Conservation (phyloP, 2,888 invertebrate species). For the Volucella inanis region DNA sequence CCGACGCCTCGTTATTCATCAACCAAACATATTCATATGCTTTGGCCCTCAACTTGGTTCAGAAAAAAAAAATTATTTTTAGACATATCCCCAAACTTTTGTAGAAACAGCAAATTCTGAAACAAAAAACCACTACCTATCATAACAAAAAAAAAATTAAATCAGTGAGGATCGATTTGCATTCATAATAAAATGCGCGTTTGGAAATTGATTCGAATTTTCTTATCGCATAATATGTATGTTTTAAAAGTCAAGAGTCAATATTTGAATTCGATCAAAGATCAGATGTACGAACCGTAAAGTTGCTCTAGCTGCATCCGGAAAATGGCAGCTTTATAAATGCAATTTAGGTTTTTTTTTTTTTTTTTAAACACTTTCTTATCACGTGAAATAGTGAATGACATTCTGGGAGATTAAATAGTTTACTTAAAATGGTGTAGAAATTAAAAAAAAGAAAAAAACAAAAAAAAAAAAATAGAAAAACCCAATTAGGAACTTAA, state of each 20-base stretch:
- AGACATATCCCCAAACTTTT: background rate
- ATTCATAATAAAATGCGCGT: slow-evolving; percentile 29
- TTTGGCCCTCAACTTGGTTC: slow-evolving; percentile 13
- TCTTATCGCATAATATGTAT: slow-evolving; percentile 16
- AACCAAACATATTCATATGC: background rate
- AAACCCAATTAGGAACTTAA: too few species aligned
- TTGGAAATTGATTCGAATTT: slow-evolving; percentile 7
- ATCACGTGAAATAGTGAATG: background rate
- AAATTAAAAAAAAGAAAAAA: too few species aligned
- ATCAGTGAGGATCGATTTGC: background rate
- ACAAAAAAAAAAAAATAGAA: too few species aligned
- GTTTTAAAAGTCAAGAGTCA: background rate
- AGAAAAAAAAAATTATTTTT: background rate
- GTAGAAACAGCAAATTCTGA: slow-evolving; percentile 3
- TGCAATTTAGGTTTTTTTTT: background rate
- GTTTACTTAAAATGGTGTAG: too few species aligned
- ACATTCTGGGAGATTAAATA: background rate
- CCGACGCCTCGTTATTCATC: slow-evolving; percentile 6
- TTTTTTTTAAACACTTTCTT: background rate
- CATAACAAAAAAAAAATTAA: background rate
- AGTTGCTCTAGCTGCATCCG: background rate
- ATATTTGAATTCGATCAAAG: slow-evolving; percentile 19
- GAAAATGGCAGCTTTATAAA: slow-evolving; percentile 4
- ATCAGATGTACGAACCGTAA: background rate
- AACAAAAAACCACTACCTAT: slow-evolving; percentile 9